A percentile compares a stretch with the other conserved stretches of the same genome.
phyloP scores from a whole-genome alignment of 2,888 invertebrate genomes.

The Erebia ligea region DNA sequence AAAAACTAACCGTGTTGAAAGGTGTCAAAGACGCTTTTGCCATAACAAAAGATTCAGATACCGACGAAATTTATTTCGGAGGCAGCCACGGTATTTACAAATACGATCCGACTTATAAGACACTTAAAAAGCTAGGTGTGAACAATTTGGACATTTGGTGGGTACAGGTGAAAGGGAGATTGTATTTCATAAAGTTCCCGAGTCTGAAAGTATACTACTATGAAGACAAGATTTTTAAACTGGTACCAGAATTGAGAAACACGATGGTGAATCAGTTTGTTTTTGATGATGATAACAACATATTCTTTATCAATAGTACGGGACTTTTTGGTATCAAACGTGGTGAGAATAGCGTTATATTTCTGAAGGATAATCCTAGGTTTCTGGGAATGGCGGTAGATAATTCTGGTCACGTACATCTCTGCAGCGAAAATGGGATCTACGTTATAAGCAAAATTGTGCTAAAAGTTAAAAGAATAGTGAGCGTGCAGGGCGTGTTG shows the following conservation, averaged over 20 bases:
- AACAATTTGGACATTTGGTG: constrained; percentile 71
- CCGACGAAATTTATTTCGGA: constrained; percentile 64
- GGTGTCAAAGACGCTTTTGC: constrained; percentile 74
- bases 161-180: constrained; percentile 58
- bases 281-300: constrained; percentile 58
- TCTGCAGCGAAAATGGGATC: constrained; percentile 68
- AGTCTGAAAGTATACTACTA: constrained; percentile 62
- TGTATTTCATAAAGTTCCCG: constrained; percentile 70
- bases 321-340: constrained; percentile 62
- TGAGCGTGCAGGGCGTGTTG: constrained; percentile 61
- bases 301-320: constrained; percentile 65
- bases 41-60: constrained; percentile 53
- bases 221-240: constrained; percentile 51
- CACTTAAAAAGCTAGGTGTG: constrained; percentile 55
- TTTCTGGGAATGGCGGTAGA: constrained; percentile 65
- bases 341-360: constrained; percentile 43
- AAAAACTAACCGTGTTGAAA: constrained; percentile 60
- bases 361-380: constrained; percentile 55
- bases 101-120: constrained; percentile 53
- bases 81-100: constrained; percentile 71
- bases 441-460: constrained; percentile 60
- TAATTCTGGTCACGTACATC: constrained; percentile 57
- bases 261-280: constrained; percentile 65
- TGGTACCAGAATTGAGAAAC: constrained; percentile 49
- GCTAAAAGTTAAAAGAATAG: constrained; percentile 59